Conservation (phyloP, 2,888 invertebrate species). For the Microplitis manilae region DNA sequence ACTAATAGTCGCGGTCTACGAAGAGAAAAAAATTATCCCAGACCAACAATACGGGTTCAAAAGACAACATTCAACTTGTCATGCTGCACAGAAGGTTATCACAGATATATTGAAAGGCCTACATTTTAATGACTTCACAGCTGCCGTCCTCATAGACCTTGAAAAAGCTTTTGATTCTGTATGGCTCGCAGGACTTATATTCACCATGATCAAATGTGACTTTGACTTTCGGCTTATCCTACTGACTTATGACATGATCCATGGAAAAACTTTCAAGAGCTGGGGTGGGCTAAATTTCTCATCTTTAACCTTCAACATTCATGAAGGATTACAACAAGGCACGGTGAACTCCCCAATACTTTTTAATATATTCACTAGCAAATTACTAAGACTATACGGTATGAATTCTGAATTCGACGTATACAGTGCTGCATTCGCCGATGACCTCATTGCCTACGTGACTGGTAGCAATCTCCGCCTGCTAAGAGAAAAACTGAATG, state of each 20-base stretch:
- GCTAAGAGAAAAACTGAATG: too few species aligned
- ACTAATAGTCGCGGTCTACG: too few species aligned
- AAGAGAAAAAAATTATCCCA: too few species aligned
- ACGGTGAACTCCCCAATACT: slow-evolving; percentile 35
- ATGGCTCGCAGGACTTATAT: slow-evolving; percentile 32
- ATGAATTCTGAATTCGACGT: not conserved
- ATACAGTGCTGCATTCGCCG: too few species aligned
- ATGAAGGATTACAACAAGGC: slow-evolving; percentile 37
- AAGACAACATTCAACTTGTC: too few species aligned
- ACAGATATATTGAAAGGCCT: too few species aligned
- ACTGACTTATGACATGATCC: slow-evolving; percentile 22
- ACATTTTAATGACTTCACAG: too few species aligned
- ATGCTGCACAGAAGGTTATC: too few species aligned
- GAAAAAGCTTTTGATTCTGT: slow-evolving; percentile 39
- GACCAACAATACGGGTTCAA: too few species aligned
- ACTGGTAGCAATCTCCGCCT: too few species aligned
- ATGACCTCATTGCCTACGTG: too few species aligned
- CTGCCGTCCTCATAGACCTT: slow-evolving; percentile 5
- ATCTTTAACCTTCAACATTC: not conserved
- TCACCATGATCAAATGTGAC: slow-evolving; percentile 14
- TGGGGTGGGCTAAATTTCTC: slow-evolving; percentile 9
- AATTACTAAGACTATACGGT: slow-evolving; percentile 16
- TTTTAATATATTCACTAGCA: slow-evolving; percentile 38
- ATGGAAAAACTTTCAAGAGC: slow-evolving; percentile 14
- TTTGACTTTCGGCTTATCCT: slow-evolving; percentile 13